Base-by-base conservation (phyloP, 2,797 vertebrate genomes). In the Halcyon chelicuti region DNA sequence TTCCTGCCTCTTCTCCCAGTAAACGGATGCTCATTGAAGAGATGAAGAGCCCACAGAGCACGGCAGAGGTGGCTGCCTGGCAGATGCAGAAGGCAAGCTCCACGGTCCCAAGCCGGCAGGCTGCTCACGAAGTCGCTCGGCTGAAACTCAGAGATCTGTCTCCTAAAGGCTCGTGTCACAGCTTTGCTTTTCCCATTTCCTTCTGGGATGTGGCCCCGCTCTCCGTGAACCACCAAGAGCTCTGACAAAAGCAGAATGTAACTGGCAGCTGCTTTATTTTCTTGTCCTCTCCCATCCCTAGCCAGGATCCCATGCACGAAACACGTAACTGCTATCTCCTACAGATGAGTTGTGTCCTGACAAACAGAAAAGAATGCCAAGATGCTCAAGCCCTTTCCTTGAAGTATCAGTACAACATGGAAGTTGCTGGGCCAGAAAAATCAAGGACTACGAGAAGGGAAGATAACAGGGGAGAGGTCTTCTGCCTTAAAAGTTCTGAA, bases 1-100 rank as follows among this genome's bases (percentile, higher is more conserved):
- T 2, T 40, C 52, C 57, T 1, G 1, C 8, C 37, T 29, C 57
- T 33, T n/a, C 35, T 37, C 52, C n/a, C 66, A 29, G 2, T 0
- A 52, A 16, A 6, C 4, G 1, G 62, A 4, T 14, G 46, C 7
- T 4, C 31, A 12, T 12, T 18, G 5, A 14, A 15, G 65, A 46
- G 33, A 23, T 3, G 0, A 6, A 68, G 44, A 8, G 17, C 66
- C 35, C 5, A 2, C 3, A 46, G 19, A 28, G 14, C 25, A 12
- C 0, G 18, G 35, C 8, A 11, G 33, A 33, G 46, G 47, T 13
- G 52, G 29, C 2, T 14, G 31, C 15, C 21, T 12, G 35, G 11
- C 46, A 86, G 35, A 15, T 26, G 16, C 21, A 23, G 21, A 40
- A 40, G 40, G 47, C 28, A 33, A 58, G 44, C 35, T 18, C 15